A percentile compares a stretch with the other conserved stretches of the same genome.
Evolutionary conservation across 2,113 vertebrate genomes (phyloP).

Genomic region (Grantiella picta): DNA sequence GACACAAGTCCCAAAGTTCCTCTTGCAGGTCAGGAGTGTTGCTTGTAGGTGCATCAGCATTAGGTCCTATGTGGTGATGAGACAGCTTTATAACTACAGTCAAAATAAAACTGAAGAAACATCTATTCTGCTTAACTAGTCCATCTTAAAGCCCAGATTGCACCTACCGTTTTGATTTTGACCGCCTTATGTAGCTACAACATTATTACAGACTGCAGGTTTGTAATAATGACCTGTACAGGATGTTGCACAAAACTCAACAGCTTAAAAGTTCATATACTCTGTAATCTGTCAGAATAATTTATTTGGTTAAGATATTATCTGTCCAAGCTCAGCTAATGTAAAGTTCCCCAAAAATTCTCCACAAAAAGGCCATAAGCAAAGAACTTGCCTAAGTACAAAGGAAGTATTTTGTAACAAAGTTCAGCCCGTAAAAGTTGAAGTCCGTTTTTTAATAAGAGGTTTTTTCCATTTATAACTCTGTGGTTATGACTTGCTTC

Average conservation of each 20-base stretch:
- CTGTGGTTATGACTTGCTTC: not conserved
- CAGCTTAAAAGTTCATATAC: not conserved
- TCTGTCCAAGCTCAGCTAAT: not conserved
- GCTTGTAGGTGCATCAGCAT: not conserved
- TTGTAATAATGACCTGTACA: not conserved
- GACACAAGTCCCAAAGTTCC: not conserved
- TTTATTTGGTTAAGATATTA: not conserved
- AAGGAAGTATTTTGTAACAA: not conserved
- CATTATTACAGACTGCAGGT: not conserved
- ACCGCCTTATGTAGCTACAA: not conserved
- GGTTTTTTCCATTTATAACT: not conserved
- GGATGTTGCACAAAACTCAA: not conserved
- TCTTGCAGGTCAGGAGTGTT: not conserved
- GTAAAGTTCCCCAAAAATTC: not conserved
- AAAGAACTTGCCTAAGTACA: not conserved
- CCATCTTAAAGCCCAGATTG: not conserved
- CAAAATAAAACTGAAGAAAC: not conserved
- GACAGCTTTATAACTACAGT: not conserved
- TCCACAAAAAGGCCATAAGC: not conserved
- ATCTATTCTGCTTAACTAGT: not conserved
- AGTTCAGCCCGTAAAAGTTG: not conserved
- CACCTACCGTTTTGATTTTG: not conserved
- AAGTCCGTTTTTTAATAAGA: not conserved
- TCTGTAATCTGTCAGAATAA: not conserved
- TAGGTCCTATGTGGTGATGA: not conserved